Evolutionary conservation across 2,113 vertebrate species (phyloP), one percentile per base, ranked within the genome.

Genomic region (Lepus americanus): DNA sequence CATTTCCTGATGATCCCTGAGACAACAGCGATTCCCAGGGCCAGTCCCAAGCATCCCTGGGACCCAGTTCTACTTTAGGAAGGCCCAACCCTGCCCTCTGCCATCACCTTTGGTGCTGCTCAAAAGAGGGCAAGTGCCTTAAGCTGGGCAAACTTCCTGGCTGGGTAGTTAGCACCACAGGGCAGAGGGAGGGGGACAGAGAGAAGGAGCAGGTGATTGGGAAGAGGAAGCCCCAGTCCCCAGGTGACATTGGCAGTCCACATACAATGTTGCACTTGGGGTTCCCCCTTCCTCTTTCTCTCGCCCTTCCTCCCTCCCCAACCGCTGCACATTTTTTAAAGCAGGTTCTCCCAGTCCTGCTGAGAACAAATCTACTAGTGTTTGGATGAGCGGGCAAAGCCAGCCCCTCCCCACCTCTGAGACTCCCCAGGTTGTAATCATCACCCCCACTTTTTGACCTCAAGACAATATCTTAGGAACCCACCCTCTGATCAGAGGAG

Each of bases 401-500:
- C 39, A 83, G 25, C 31, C 5, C 11, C 6, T 44, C 2, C n/a
- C 27, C 39, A 14, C 33, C 31, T 69, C 55, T 92, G 27, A 82
- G 69, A 12, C 7, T 31, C 74, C 66, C 69, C 51, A 74, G 17
- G 17, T 78, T 88, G 55, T 94, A 64, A 59, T 5, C 70, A 66
- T 80, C 89, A 55, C 10, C 39, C 23, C 70, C 5, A 16, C 19
- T 77, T 67, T 70, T 79, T 53, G 19, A 87, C 95, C 63, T 90
- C 44, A 79, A 86, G 85, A 83, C 84, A 88, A 87, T 44, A 85
- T n/a, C 66, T 61, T 27, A 81, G 61, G 80, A 91, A 77, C 87
- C 87, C 36, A 81, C 51, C 87, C 63, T 88, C 78, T 69, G 90
- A 89, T n/a, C 31, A 70, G 59, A 6, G 59, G 61, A 89, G 70